A percentile compares a stretch with the other conserved stretches of the same genome.
These are phyloP conservation scores for Myotis daubentonii DNA, from an alignment of 2,797 vertebrate species.

Conservation along the genomic window DNA sequence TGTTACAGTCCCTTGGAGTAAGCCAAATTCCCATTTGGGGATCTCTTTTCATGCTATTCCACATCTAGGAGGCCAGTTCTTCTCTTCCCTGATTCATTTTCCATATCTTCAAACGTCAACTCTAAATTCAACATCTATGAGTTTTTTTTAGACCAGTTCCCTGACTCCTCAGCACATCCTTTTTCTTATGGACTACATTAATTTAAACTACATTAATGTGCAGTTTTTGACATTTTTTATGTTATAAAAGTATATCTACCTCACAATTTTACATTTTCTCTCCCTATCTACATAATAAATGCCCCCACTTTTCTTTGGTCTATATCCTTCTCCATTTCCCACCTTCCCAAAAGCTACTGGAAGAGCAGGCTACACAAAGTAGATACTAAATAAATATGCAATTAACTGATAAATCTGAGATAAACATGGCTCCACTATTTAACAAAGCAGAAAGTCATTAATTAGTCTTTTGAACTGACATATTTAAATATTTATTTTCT, in stretches of 20 bases:
- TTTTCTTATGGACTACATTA: neutral
- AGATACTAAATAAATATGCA: neutral
- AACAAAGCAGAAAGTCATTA: slow-evolving; percentile 41
- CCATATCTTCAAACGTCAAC: neutral
- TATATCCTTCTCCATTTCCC: neutral
- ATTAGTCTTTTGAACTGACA: neutral
- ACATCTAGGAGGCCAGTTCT: neutral
- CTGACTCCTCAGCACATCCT: neutral
- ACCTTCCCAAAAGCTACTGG: slow-evolving; percentile 32
- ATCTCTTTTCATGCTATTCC: neutral
- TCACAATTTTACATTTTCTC: slow-evolving; percentile 42
- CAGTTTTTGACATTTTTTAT: neutral
- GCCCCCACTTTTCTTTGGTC: neutral
- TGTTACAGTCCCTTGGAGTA: neutral
- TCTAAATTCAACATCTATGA: slow-evolving; percentile 35
- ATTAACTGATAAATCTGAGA: neutral
- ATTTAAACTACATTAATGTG: slow-evolving; percentile 7
- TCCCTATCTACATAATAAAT: slow-evolving; percentile 9
- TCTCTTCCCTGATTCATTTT: slow-evolving; percentile 38
- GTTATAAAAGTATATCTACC: neutral
- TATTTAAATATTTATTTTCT: slow-evolving; percentile 37
- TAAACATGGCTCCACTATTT: slow-evolving; percentile 43
- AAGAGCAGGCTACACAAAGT: neutral
- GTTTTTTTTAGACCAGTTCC: neutral
- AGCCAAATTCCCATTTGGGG: slow-evolving; percentile 16